Percentiles rank a stretch among this genome's conserved stretches.
phyloP scores from a whole-genome alignment of 2,797 vertebrate species.

The Helarctos malayanus region DNA sequence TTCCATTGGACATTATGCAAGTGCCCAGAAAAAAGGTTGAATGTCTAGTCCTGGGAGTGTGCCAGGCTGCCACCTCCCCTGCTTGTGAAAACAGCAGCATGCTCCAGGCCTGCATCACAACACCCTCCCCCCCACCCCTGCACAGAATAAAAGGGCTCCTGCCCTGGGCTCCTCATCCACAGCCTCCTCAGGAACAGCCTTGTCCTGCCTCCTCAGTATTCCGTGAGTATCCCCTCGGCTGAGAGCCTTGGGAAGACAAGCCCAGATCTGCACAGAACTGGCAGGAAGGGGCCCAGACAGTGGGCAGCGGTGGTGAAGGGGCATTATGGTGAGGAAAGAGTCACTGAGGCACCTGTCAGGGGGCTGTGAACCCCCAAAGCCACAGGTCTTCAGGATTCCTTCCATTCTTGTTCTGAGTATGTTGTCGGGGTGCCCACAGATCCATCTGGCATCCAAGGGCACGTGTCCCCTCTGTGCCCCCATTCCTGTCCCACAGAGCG shows the following conservation, averaged over 20 bases:
- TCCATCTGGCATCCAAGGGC: not conserved
- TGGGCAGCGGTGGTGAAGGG: not conserved
- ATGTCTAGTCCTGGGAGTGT: not conserved
- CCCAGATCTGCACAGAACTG: not conserved
- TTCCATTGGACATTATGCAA: not conserved
- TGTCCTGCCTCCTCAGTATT: not conserved
- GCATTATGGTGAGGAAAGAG: not conserved
- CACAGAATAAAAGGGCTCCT: constrained; percentile 43
- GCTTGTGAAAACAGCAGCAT: not conserved
- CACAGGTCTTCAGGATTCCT: not conserved
- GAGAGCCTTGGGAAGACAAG: not conserved
- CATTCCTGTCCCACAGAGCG: not conserved
- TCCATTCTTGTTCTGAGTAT: not conserved
- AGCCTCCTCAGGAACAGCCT: not conserved
- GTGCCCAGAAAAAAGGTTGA: not conserved
- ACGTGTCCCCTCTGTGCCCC: rapidly evolving
- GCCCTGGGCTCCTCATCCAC: not conserved
- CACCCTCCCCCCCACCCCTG: not conserved
- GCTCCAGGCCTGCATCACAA: not conserved
- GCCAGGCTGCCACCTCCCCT: not conserved
- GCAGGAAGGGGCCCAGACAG: not conserved
- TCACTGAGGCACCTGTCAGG: not conserved
- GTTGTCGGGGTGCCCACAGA: not conserved
- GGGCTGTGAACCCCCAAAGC: too few relatives aligned
- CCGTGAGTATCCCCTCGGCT: not conserved